Conservation (phyloP, 2,797 vertebrate genomes). For the Antrozous pallidus region DNA sequence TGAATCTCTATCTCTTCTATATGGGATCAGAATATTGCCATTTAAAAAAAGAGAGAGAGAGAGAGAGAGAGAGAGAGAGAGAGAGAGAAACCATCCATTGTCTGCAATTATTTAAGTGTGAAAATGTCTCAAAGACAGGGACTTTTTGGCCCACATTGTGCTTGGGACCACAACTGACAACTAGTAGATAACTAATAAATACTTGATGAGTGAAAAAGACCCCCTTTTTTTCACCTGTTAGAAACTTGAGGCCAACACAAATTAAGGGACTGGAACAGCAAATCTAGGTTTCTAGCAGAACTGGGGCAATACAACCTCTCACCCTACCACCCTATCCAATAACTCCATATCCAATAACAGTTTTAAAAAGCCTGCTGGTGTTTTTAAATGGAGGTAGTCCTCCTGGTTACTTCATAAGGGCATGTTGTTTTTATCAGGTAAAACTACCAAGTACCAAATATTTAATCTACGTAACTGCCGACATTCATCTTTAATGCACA, state of each 20-base stretch:
- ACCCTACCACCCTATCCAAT: background rate
- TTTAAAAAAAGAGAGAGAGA: no score
- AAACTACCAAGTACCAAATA: background rate
- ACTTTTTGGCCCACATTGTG: background rate
- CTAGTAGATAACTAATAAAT: background rate
- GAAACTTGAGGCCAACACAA: background rate
- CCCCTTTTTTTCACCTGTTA: background rate
- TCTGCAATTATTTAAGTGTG: background rate
- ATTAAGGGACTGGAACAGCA: background rate
- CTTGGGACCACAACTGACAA: background rate
- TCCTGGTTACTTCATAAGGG: background rate
- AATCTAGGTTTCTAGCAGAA: background rate
- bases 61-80: no score
- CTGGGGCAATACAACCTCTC: rapidly evolving
- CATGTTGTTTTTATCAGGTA: background rate
- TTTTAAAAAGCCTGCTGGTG: background rate
- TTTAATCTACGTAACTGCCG: background rate
- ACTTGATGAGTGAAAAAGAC: background rate
- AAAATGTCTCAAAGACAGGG: background rate
- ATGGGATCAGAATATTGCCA: background rate
- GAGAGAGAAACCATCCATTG: background rate
- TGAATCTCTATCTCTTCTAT: background rate
- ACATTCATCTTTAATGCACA: background rate
- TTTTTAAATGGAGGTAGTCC: background rate
- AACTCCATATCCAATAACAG: background rate